Percentiles rank a stretch among this genome's conserved stretches.
Conservation (phyloP, 1,140 invertebrate genomes). For the Dufourea novaeangliae region DNA sequence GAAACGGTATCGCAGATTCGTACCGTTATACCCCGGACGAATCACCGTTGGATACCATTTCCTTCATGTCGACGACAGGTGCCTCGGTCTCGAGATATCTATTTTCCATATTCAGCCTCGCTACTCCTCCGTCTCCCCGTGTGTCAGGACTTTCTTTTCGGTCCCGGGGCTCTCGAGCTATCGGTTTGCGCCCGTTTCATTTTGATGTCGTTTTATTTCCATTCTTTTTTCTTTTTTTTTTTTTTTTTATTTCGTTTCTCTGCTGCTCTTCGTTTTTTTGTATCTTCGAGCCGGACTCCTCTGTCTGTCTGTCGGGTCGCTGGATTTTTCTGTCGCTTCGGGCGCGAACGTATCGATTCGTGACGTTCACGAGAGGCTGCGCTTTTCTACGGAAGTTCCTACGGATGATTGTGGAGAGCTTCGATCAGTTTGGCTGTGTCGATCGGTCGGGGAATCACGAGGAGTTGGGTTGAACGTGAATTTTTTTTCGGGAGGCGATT, state of each 20-base stretch:
- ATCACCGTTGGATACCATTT: constrained; percentile 63
- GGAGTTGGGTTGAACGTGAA: too few species aligned
- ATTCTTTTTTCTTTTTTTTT: background rate
- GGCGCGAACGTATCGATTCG: background rate
- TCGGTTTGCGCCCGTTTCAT: constrained; percentile 17
- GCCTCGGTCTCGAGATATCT: constrained; percentile 58
- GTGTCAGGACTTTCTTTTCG: background rate
- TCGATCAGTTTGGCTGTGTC: too few species aligned
- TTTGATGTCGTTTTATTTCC: background rate
- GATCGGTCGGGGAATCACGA: too few species aligned
- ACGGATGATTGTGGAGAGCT: too few species aligned
- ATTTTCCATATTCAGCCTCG: constrained; percentile 60
- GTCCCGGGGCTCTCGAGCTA: background rate
- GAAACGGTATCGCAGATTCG: constrained; percentile 46
- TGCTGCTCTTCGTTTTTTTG: background rate
- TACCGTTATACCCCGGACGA: constrained; percentile 52
- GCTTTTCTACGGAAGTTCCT: too few species aligned
- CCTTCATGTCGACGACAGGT: constrained; percentile 62
- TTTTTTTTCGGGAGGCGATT: too few species aligned
- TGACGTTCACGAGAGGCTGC: too few species aligned
- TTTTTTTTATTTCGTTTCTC: background rate
- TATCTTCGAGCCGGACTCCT: constrained; percentile 10
- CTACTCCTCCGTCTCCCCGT: background rate
- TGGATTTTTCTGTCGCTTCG: background rate
- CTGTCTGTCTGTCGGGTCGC: background rate